Base-by-base conservation (phyloP, 2,888 invertebrate species). In the Hanleya hanleyi region DNA sequence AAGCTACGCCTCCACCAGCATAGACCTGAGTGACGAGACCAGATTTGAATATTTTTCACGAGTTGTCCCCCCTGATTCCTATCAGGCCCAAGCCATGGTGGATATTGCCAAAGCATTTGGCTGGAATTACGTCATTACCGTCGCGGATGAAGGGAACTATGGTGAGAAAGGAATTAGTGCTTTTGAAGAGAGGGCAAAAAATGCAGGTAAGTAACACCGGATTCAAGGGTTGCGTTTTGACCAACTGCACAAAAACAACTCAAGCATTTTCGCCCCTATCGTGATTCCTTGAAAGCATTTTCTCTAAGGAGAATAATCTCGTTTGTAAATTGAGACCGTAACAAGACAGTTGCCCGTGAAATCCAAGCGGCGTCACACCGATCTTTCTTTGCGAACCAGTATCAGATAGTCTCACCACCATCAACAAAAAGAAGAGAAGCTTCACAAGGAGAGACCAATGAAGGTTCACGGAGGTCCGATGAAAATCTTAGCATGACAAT, bases 51-150 rank as follows among this genome's bases (percentile, higher is more conserved):
- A 93, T 86, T 95, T 95, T 88, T 94, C 94, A 5, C 90, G 94
- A 73, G 94, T 94, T 32, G 89, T 91, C 3, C 90, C 90, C 1
- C 88, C 91, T 1, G 91, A 91, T 75, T 86, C 86, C 12, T 87
- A 87, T 84, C 94, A 94, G 88, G 94, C 94, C 35, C 84, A 85
- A 69, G 89, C 89, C 6, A 87, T 95, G 95, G 95, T 94, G 92
- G 81, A 94, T 86, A 93, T 95, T 62, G 93, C 94, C 22, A 92
- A 93, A 80, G 92, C 92, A 68, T 93, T 94, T 81, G 93, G 93
- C 82, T 95, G 95, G 95, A 93, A 94, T 18, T 95, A 94, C 87
- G 94, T 95, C 3, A 94, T 94, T 26, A 95, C 95, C 0, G 93
- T 95, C 7, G 94, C 94, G 32, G 94, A 94, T 49, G 94, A 94